phyloP scores from a whole-genome alignment of 2,888 invertebrate genomes.

The Eristalis pertinax region DNA sequence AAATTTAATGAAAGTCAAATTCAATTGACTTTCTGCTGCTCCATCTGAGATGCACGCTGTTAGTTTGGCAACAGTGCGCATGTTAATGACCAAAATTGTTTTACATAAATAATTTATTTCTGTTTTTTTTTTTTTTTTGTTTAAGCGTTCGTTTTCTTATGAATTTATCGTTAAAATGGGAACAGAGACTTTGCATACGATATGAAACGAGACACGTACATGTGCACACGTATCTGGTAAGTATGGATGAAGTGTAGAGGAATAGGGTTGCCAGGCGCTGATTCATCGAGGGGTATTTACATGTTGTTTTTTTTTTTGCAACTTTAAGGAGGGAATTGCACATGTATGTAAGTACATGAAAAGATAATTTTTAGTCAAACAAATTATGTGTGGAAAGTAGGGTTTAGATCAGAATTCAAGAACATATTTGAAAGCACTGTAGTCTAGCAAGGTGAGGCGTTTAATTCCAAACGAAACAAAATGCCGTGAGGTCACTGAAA shows the following conservation, averaged over 20 bases:
- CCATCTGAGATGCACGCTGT: background rate
- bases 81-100: background rate
- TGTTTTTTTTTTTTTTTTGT: background rate
- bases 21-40: background rate
- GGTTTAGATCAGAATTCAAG: no score
- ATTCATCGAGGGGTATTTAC: background rate
- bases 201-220: background rate
- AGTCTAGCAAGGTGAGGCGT: no score
- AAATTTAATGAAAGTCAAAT: background rate
- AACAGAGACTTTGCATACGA: background rate
- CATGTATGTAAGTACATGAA: no score
- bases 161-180: background rate
- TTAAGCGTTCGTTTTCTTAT: background rate
- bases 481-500: no score
- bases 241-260: background rate
- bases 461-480: no score
- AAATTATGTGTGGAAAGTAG: no score
- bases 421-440: no score
- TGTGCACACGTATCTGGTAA: background rate
- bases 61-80: background rate
- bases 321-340: background rate
- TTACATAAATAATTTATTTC: background rate
- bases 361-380: no score
- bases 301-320: no score
- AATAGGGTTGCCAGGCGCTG: background rate